Conservation (phyloP, 2,888 invertebrate genomes). For the Clistopyga incitator region DNA sequence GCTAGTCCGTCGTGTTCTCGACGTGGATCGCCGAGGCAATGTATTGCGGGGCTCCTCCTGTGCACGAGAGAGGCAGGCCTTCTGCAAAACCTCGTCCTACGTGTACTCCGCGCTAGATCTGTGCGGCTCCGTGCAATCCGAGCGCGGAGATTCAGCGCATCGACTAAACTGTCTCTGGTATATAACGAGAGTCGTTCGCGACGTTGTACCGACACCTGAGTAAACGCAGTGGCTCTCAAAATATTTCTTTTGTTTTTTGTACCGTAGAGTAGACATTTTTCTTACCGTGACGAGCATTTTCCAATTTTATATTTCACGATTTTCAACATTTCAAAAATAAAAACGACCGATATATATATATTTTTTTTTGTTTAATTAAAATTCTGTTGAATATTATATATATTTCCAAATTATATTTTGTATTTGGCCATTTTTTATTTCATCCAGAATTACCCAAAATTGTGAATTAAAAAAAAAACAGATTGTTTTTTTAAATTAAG, state of each 20-base stretch:
- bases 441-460: too few relatives aligned
- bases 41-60: conserved; percentile 1
- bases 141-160: neutral
- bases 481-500: too few relatives aligned
- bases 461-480: too few relatives aligned
- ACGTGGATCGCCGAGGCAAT: neutral
- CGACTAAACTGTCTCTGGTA: conserved; percentile 42
- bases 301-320: too few relatives aligned
- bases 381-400: too few relatives aligned
- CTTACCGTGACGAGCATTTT: too few relatives aligned
- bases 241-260: neutral
- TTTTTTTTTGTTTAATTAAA: too few relatives aligned
- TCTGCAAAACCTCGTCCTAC: conserved; percentile 12
- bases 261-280: too few relatives aligned
- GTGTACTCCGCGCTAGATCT: conserved; percentile 16
- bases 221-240: conserved; percentile 21
- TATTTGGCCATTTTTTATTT: too few relatives aligned
- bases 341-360: too few relatives aligned
- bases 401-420: too few relatives aligned
- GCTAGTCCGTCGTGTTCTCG: conserved; percentile 6
- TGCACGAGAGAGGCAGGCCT: conserved; percentile 4
- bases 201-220: conserved; percentile 28
- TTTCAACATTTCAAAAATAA: too few relatives aligned
- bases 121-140: conserved; percentile 11
- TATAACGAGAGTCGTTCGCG: conserved; percentile 39